A percentile compares a stretch with the other conserved stretches of the same genome.
phyloP scores from a whole-genome alignment of 2,113 vertebrate genomes.

The Upupa epops region DNA sequence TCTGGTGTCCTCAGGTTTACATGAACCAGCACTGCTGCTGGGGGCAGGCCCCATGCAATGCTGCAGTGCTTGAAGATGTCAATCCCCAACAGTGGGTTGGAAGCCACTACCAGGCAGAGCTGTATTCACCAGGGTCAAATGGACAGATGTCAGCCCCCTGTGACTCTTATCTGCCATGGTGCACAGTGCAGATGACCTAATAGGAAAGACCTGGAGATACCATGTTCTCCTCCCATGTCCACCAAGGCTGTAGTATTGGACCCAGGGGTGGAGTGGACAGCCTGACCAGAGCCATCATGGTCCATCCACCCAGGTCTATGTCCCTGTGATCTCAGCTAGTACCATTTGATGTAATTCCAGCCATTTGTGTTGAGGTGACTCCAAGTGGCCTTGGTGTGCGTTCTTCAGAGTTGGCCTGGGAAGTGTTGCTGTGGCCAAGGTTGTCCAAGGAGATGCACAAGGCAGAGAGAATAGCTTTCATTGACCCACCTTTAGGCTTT shows the following conservation, averaged over 20 bases:
- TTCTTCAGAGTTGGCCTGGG: not conserved
- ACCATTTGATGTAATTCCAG: not conserved
- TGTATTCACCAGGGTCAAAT: not conserved
- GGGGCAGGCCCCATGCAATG: not conserved
- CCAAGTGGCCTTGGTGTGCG: not conserved
- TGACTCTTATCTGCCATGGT: not conserved
- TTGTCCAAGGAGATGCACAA: not conserved
- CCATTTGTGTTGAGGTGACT: not conserved
- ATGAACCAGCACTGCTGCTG: fast-evolving
- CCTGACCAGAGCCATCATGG: fast-evolving
- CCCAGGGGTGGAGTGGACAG: not conserved
- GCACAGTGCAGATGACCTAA: not conserved
- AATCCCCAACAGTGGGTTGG: not conserved
- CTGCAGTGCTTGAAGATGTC: not conserved
- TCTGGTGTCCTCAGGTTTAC: not conserved
- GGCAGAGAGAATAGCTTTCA: slow-evolving; percentile 1
- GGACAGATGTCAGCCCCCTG: not conserved
- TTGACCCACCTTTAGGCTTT: slow-evolving; percentile 14
- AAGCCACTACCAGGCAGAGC: not conserved
- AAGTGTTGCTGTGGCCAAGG: not conserved
- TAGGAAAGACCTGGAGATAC: not conserved
- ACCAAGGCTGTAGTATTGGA: not conserved
- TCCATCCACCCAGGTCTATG: not conserved
- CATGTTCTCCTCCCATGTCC: not conserved
- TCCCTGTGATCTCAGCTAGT: not conserved